phyloP scores from a whole-genome alignment of 2,113 vertebrate genomes.

The Pangasianodon gigas region DNA sequence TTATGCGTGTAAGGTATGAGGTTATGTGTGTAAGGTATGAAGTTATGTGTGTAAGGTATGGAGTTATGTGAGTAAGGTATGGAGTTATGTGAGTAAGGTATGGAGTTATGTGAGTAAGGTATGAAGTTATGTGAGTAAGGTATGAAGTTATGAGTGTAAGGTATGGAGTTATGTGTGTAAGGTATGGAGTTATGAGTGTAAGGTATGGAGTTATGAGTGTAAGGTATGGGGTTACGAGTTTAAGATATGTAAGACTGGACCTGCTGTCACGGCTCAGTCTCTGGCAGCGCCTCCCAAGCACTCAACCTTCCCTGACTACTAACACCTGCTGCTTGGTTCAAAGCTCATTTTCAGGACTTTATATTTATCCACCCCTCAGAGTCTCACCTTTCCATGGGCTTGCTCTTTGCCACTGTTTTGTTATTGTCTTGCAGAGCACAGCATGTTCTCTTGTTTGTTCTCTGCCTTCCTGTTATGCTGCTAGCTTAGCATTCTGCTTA shows the following conservation, averaged over 20 bases:
- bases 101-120: no score
- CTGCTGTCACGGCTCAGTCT: no score
- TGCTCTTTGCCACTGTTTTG: neutral
- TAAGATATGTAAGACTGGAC: neutral
- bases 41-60: no score
- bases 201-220: neutral
- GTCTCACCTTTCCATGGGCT: neutral
- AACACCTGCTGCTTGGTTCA: neutral
- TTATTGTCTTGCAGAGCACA: neutral
- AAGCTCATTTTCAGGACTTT: neutral
- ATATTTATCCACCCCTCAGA: neutral
- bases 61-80: no score
- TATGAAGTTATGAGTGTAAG: no score
- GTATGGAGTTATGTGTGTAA: no score
- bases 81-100: no score
- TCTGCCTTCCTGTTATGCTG: neutral
- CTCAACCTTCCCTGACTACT: neutral
- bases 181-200: no score
- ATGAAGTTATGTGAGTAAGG: no score
- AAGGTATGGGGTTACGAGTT: no score
- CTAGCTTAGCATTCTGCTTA: neutral
- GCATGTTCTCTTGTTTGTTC: neutral
- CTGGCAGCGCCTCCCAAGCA: neutral
- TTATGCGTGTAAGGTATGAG: neutral
- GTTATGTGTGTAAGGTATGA: no score